Conservation (phyloP, 2,797 vertebrate species). For the Sebastes vulpes region DNA sequence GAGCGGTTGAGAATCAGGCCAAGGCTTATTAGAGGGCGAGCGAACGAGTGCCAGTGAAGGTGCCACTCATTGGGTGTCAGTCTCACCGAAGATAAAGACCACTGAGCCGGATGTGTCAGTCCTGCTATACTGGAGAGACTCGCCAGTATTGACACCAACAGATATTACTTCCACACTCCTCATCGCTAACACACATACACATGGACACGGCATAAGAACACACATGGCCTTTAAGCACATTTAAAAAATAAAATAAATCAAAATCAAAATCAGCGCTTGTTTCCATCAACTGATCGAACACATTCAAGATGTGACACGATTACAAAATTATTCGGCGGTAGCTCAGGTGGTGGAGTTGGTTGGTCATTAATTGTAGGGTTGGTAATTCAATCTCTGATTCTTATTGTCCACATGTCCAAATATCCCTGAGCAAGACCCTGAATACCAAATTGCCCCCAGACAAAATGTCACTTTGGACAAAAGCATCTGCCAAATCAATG, state of each 20-base stretch:
- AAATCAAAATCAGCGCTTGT: not conserved
- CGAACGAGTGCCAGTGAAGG: constrained; percentile 49
- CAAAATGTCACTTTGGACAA: not conserved
- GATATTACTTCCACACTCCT: constrained; percentile 31
- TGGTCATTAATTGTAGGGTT: not conserved
- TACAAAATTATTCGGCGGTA: not conserved
- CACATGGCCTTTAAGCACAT: not conserved
- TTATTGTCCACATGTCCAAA: not conserved
- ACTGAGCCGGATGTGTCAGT: constrained; percentile 58
- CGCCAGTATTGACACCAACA: constrained; percentile 60
- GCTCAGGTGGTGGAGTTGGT: not conserved
- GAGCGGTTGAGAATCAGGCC: constrained; percentile 31
- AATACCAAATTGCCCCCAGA: not conserved
- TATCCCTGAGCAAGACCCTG: not conserved
- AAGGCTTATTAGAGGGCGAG: constrained; percentile 48
- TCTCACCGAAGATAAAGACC: constrained; percentile 60
- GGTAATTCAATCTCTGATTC: not conserved
- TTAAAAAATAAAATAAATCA: not conserved
- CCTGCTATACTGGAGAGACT: constrained; percentile 37
- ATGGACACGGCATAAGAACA: not conserved
- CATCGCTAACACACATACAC: not conserved
- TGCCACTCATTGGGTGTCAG: constrained; percentile 64
- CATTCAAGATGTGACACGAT: not conserved
- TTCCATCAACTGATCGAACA: not conserved
- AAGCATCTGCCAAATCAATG: not conserved